phyloP scores from a whole-genome alignment of 2,888 invertebrate genomes.

The Eilema griseolum region DNA sequence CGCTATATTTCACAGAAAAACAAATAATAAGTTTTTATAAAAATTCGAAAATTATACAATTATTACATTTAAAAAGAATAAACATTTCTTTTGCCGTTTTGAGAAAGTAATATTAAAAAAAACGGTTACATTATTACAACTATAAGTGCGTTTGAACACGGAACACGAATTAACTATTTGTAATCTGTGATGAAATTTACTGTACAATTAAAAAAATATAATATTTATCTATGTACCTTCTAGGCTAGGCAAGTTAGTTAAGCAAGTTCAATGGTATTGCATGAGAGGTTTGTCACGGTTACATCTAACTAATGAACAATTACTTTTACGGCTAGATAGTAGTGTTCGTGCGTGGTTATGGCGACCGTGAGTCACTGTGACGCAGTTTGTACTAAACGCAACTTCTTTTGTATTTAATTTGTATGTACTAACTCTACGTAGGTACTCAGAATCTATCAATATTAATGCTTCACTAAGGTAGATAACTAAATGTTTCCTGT shows the following conservation, averaged over 20 bases:
- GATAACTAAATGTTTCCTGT: not conserved
- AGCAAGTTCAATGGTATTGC: conserved; percentile 26
- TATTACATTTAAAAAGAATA: not conserved
- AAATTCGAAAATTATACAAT: too few species aligned
- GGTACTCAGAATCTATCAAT: conserved; percentile 1
- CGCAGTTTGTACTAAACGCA: conserved; percentile 31
- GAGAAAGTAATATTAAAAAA: conserved; percentile 12
- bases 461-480: not conserved
- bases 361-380: conserved; percentile 44
- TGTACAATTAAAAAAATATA: conserved; percentile 3
- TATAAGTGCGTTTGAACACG: conserved; percentile 7
- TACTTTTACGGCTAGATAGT: conserved; percentile 33
- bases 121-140: conserved; percentile 12
- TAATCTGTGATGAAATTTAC: conserved; percentile 12
- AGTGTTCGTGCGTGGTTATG: conserved; percentile 29
- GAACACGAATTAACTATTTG: conserved; percentile 10
- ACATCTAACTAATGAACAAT: conserved; percentile 46
- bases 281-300: conserved; percentile 30
- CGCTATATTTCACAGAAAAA: too few species aligned
- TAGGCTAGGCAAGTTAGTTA: not conserved
- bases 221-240: conserved; percentile 10
- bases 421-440: conserved; percentile 10
- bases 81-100: not conserved
- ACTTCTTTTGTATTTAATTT: conserved; percentile 7
- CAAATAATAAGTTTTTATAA: too few species aligned